Conservation (phyloP, 1,140 invertebrate species). For the Calephelis nemesis region DNA sequence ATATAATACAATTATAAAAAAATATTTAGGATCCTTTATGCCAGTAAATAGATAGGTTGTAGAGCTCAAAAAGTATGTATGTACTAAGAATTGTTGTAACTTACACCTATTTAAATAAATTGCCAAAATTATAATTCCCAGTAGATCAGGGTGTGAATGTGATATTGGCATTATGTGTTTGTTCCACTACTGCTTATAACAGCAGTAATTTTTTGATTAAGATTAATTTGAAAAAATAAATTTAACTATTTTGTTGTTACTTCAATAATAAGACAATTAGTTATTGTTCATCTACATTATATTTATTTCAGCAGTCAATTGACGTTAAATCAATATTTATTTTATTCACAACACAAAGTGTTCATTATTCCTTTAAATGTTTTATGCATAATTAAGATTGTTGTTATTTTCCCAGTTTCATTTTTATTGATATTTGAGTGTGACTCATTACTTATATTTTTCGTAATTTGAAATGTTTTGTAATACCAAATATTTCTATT, state of each 20-base stretch:
- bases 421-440: slow-evolving; percentile 56
- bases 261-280: slow-evolving; percentile 1
- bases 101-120: too few relatives aligned
- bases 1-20: too few relatives aligned
- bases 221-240: too few relatives aligned
- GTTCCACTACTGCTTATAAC: too few relatives aligned
- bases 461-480: slow-evolving; percentile 62
- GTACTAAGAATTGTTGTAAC: too few relatives aligned
- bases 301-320: slow-evolving; percentile 49
- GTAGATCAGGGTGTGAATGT: too few relatives aligned
- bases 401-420: slow-evolving; percentile 61
- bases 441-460: slow-evolving; percentile 57
- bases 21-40: too few relatives aligned
- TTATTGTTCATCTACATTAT: background rate
- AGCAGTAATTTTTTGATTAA: too few relatives aligned
- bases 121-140: too few relatives aligned
- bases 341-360: slow-evolving; percentile 64
- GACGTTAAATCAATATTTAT: slow-evolving; percentile 56
- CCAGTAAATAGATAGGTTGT: too few relatives aligned
- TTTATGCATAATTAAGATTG: slow-evolving; percentile 63
- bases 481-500: slow-evolving; percentile 75
- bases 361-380: slow-evolving; percentile 54
- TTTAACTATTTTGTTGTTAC: background rate
- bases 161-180: too few relatives aligned
- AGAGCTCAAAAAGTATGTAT: too few relatives aligned